phyloP scores from a whole-genome alignment of 2,797 vertebrate species.

The Psittacula derbiana region DNA sequence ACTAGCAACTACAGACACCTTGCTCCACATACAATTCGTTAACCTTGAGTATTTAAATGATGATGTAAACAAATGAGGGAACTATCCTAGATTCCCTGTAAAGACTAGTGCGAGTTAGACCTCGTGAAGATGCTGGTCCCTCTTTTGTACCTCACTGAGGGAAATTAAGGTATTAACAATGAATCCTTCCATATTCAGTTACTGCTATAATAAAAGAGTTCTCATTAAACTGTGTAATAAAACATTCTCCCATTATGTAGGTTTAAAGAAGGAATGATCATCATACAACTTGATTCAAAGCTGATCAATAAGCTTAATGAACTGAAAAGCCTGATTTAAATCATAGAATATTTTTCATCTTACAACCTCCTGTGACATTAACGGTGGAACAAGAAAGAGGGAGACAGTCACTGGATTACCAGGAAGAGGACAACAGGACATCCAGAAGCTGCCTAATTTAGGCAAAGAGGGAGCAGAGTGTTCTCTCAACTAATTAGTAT shows the following conservation, averaged over 20 bases:
- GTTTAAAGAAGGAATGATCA: background rate
- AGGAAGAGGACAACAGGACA: background rate
- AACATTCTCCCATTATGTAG: background rate
- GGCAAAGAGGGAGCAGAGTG: background rate
- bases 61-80: background rate
- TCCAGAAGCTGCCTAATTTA: background rate
- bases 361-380: background rate
- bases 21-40: background rate
- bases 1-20: background rate
- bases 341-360: background rate
- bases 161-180: background rate
- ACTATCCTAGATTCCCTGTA: background rate
- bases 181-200: background rate
- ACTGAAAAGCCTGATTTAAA: background rate
- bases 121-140: background rate
- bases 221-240: background rate
- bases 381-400: background rate
- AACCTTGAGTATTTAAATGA: background rate
- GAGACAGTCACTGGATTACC: background rate
- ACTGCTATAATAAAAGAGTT: background rate
- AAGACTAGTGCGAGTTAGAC: background rate
- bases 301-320: background rate
- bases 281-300: background rate
- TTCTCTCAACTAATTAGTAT: background rate
- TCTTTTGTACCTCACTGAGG: background rate